Evolutionary conservation across 1,140 invertebrate species (phyloP).

Genomic region (Cotesia glomerata): DNA sequence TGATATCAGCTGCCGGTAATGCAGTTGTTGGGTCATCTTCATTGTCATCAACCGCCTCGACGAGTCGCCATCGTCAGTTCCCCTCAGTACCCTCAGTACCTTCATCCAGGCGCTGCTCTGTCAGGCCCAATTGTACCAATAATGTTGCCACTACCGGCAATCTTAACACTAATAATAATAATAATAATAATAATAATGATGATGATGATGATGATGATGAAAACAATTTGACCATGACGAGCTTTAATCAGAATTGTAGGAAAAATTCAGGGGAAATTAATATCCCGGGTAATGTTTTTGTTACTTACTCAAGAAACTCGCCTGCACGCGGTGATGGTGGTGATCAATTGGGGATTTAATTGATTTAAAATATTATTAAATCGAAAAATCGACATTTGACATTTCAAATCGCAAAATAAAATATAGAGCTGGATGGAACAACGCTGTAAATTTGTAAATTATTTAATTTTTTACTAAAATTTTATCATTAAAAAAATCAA

Average conservation of each 20-base stretch:
- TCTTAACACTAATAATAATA: background rate
- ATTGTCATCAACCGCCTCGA: slow-evolving; percentile 12
- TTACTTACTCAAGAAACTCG: background rate
- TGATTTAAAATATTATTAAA: too few species aligned
- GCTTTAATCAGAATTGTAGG: too few species aligned
- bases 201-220: background rate
- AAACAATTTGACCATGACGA: too few species aligned
- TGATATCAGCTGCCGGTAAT: slow-evolving; percentile 5
- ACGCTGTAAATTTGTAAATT: background rate
- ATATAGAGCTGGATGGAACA: too few species aligned
- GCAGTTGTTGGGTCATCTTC: background rate
- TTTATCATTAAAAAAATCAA: background rate
- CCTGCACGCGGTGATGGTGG: background rate
- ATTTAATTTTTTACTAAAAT: background rate
- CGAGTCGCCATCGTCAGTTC: slow-evolving; percentile 19
- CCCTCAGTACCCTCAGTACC: too few species aligned
- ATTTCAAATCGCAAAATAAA: too few species aligned
- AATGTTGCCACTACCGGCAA: background rate
- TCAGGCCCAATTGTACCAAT: background rate
- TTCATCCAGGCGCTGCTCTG: background rate
- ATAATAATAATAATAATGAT: background rate
- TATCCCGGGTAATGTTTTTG: background rate
- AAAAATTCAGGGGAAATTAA: background rate
- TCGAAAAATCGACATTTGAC: too few species aligned
- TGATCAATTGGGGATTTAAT: background rate